Evolutionary conservation across 2,113 vertebrate genomes (phyloP), one percentile per base, ranked within the genome.

Genomic region (Hymenochirus boettgeri): DNA sequence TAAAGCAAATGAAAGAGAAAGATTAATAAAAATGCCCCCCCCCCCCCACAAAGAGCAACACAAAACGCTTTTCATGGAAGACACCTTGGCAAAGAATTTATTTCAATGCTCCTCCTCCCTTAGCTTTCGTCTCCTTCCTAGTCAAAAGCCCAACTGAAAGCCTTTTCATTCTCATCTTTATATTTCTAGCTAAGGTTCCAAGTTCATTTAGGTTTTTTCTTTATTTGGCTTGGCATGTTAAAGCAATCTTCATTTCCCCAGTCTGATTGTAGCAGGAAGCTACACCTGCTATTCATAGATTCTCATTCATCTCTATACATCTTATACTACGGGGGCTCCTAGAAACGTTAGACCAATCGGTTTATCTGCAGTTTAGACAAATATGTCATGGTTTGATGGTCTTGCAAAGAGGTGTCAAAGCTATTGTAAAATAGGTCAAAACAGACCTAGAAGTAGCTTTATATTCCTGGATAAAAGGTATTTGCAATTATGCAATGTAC

Each of bases 261-360:
- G 82, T 79, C 82, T 87, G 83, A 83, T 87, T 88, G 81, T 85
- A 77, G 84, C 70, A 83, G 74, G 79, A 80, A 74, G 73, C 82
- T 84, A 80, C 79, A 73, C 77, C 79, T 82, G 72, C 70, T 76
- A 81, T 76, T 81, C 79, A 69, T 85, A 78, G 76, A 72, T 72
- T 72, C 77, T 79, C 77, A 83, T 85, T 84, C 72, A 75, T 83
- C 76, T 81, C 76, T 77, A 57, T 83, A 81, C 75, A 75, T 86
- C 76, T 82, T 75, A 78, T 85, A 85, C 87, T 85, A 77, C 64
- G 74, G 77, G 66, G 57, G 75, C 64, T 80, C 31, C 50, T 60
- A 48, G 47, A 69, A 37, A 60, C 59, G 64, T 60, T 52, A 69
- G 65, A 58, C 47, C 47, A 50, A 69, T 69, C 60, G 65, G 65